Conservation (phyloP, 2,113 vertebrate genomes). For the Myocastor coypus region DNA sequence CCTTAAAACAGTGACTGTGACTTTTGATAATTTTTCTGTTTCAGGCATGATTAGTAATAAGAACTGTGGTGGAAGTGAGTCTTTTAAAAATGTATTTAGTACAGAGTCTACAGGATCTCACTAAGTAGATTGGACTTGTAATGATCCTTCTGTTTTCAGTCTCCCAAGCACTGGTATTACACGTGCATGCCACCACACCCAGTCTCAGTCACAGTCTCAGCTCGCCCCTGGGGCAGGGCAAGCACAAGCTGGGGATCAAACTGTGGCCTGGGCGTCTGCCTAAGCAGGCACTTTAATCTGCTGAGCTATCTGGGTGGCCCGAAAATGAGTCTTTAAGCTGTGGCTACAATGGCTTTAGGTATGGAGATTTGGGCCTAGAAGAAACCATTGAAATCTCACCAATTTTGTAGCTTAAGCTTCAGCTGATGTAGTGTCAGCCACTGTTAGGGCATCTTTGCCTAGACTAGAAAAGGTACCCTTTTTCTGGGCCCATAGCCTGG, state of each 20-base stretch:
- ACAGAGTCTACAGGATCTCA: no score
- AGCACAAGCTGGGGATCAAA: no score
- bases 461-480: conserved; percentile 23
- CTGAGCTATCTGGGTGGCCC: background rate
- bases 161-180: no score
- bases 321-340: background rate
- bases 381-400: conserved; percentile 34
- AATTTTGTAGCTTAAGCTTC: background rate
- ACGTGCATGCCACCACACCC: no score
- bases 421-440: background rate
- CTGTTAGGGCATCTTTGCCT: background rate
- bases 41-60: background rate
- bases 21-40: background rate
- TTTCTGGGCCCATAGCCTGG: background rate
- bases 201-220: no score
- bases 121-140: no score
- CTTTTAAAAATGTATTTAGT: background rate
- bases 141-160: no score
- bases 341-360: background rate
- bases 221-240: no score
- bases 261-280: no score
- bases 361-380: conserved; percentile 6
- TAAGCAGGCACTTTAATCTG: no score
- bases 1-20: background rate
- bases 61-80: background rate